Base-by-base conservation (phyloP, 2,888 invertebrate species). In the Aphodius granarius region DNA sequence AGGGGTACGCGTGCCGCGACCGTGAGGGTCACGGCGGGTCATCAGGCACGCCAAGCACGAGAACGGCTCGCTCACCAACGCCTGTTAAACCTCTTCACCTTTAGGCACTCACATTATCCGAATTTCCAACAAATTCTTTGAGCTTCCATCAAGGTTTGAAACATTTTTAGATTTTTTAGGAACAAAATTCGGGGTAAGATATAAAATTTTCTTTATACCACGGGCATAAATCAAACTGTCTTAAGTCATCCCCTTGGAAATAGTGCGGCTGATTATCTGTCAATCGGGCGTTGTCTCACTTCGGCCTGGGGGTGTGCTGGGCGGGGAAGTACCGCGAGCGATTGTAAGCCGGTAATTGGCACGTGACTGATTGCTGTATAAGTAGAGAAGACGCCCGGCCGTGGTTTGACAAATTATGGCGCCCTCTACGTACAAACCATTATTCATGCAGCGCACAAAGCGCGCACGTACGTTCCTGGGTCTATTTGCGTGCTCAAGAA, bases 21-120 rank as follows among this genome's bases (percentile, higher is more conserved):
- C 81, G 81, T 81, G 81, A 79, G 81, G 81, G 81, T 81, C 80
- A 81, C 73, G 68, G 65, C 72, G 79, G 81, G 81, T 81, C 81
- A 81, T 70, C 75, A 75, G 80, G 81, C 81, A 81, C 79, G 76
- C 79, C 78, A 76, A 75, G 75, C 77, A 73, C 72, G 72, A 77
- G 78, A 76, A 78, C 80, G 77, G 74, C 72, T n/a, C 68, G 68
- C 20, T 20, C 20, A 20, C 20, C 21, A 21, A 68, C 68, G 74
- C 75, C 73, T 74, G 20, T 19, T 19, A 13, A 76, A 76, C 72
- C 74, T 76, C 76, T 74, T 76, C 76, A 76, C 76, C 74, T 74
- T 74, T 74, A 23, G 17, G 64, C 74, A 68, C 66, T 63, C 68
- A 63, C 76, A 76, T 76, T 76, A 76, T 76, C 72, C 70, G 70